A percentile compares a stretch with the other conserved stretches of the same genome.
Evolutionary conservation across 2,888 invertebrate genomes (phyloP).

Genomic region (Luperina nickerlii): DNA sequence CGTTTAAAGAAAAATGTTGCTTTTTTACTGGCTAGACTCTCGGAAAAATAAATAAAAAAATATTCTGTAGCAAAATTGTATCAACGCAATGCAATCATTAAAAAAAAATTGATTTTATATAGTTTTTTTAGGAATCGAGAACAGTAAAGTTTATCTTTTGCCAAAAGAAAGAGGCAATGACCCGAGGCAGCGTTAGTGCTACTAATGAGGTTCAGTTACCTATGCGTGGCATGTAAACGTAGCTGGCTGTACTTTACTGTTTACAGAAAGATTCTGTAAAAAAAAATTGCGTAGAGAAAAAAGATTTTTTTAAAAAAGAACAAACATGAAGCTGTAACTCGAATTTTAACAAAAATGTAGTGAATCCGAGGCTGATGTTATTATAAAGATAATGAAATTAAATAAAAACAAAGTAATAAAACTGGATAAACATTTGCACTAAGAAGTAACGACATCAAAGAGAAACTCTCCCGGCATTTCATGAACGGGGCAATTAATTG

Average conservation of each 20-base stretch:
- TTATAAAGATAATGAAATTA: background rate
- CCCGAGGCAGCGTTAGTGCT: slow-evolving; percentile 25
- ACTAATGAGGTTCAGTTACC: slow-evolving; percentile 48
- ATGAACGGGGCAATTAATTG: too few species aligned
- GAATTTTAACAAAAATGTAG: background rate
- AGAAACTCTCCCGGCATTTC: background rate
- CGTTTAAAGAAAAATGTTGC: background rate
- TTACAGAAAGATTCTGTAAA: too few species aligned
- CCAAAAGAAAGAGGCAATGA: slow-evolving; percentile 34
- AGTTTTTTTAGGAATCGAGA: background rate
- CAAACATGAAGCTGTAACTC: too few species aligned
- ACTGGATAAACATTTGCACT: too few species aligned
- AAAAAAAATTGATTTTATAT: background rate
- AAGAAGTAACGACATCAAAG: too few species aligned
- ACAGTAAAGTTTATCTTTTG: slow-evolving; percentile 19
- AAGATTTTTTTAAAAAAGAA: background rate
- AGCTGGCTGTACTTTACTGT: background rate
- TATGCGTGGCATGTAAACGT: background rate
- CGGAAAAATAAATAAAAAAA: background rate
- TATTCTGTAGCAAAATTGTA: background rate
- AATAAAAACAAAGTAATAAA: background rate
- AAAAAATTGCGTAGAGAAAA: background rate
- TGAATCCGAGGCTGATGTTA: background rate
- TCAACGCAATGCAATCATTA: background rate
- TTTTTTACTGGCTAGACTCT: background rate